Percentiles rank a stretch among this genome's conserved stretches.
These are phyloP conservation scores for Crypturellus undulatus DNA, from an alignment of 2,113 vertebrate species.

Conservation along the genomic window DNA sequence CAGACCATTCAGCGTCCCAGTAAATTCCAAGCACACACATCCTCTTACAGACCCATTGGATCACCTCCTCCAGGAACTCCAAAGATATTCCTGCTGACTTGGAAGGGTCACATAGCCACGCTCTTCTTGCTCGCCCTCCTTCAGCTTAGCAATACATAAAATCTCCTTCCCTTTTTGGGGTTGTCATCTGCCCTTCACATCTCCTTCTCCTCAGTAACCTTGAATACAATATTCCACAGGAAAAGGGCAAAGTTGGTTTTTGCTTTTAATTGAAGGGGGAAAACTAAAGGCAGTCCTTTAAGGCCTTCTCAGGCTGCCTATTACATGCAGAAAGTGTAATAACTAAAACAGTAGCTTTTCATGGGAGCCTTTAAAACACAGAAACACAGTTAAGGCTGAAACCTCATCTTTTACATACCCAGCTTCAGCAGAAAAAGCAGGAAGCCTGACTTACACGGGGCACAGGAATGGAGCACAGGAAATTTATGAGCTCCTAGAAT, in stretches of 20 bases:
- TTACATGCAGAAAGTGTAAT: background rate
- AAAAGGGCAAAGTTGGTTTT: background rate
- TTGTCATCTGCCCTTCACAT: background rate
- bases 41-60: background rate
- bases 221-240: background rate
- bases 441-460: background rate
- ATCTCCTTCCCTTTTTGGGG: background rate
- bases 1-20: background rate
- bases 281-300: background rate
- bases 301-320: background rate
- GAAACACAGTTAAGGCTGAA: background rate
- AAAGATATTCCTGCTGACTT: background rate
- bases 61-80: background rate
- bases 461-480: background rate
- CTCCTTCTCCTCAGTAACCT: background rate
- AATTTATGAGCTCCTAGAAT: conserved; percentile 43
- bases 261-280: background rate
- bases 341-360: background rate
- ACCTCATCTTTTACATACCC: conserved; percentile 19
- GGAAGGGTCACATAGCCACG: background rate
- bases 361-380: background rate
- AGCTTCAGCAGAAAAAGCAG: background rate
- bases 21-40: background rate
- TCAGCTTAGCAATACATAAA: background rate
- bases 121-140: background rate